Base-by-base conservation (phyloP, 1,140 invertebrate genomes). In the Cydia amplana region DNA sequence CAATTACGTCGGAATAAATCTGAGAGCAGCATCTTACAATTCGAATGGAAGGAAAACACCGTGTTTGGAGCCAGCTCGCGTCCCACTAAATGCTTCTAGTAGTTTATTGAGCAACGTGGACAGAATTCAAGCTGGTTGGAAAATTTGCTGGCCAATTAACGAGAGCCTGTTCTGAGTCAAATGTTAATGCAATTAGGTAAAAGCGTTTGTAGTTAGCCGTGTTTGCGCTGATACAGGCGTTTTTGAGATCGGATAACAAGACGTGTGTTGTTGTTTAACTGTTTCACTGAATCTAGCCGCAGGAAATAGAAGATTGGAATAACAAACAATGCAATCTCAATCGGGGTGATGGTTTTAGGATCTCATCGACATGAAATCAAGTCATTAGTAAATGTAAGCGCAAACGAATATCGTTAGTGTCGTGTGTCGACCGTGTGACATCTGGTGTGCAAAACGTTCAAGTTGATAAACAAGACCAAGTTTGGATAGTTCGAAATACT, bases 71-170 rank as follows among this genome's bases (percentile, higher is more conserved):
- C 46, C 77, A 60, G 64, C 12, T 65, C 77, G 79, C 81, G 81
- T 79, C 51, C 76, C 78, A 51, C 74, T 83, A 81, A 83, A 80
- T 76, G 79, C 77, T 75, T 32, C 74, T 75, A 76, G 75, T 81
- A 83, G 81, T 81, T 83, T 83, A 81, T 80, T 80, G 77, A 73
- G 18, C 78, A 73, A 83, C 82, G 82, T 83, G 82, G 79, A 73
- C 25, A 16, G 82, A 80, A 81, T 83, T 55, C 76, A 79, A 74
- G 77, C 73, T 49, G 43, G 49, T 60, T 76, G 77, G 76, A 82
- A 82, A 82, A 79, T 82, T 77, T 78, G 51, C 75, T 74, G 40
- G 78, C 43, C 79, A 85, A 85, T 85, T 85, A 85, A 82, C 78
- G 73, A 74, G 65, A 65, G 72, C 36, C 73, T 74, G 72, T 76